These are phyloP conservation scores for Ochropleura plecta DNA, from an alignment of 2,888 invertebrate species.

Conservation along the genomic window DNA sequence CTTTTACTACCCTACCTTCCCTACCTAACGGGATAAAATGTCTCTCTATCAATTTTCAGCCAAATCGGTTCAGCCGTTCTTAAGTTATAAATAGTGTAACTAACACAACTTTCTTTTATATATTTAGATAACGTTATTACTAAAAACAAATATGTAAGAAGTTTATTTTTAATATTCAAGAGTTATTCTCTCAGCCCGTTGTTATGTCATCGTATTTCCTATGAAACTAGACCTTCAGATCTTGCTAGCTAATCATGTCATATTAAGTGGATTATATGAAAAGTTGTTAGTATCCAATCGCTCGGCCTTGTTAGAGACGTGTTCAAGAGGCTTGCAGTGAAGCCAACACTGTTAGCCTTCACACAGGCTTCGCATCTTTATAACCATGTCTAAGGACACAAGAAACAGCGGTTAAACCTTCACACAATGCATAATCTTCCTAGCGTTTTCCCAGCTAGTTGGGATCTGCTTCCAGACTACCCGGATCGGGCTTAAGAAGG, in stretches of 20 bases:
- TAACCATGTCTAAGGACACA: conserved; percentile 37
- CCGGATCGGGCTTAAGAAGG: background rate
- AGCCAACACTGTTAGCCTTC: conserved; percentile 63
- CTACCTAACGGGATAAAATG: too few species aligned
- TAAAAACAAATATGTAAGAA: background rate
- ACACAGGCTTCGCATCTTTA: conserved; percentile 52
- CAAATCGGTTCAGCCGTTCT: too few species aligned
- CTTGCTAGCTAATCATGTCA: conserved; percentile 25
- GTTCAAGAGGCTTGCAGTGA: conserved; percentile 76
- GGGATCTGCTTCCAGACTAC: background rate
- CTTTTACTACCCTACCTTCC: too few species aligned
- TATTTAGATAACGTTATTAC: background rate
- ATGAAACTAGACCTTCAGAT: conserved; percentile 4
- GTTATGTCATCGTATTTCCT: conserved; percentile 5
- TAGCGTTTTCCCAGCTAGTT: background rate
- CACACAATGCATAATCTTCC: background rate
- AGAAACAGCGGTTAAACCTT: conserved; percentile 28
- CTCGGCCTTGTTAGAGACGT: conserved; percentile 68
- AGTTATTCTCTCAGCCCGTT: background rate
- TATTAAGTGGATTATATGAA: conserved; percentile 38
- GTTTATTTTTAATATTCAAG: background rate
- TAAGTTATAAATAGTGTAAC: too few species aligned
- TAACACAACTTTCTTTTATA: too few species aligned
- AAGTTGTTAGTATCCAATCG: conserved; percentile 55
- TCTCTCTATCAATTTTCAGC: too few species aligned